Percentiles rank a stretch among this genome's conserved stretches.
Evolutionary conservation across 2,888 invertebrate species (phyloP).

Genomic region (Desoria tigrina): DNA sequence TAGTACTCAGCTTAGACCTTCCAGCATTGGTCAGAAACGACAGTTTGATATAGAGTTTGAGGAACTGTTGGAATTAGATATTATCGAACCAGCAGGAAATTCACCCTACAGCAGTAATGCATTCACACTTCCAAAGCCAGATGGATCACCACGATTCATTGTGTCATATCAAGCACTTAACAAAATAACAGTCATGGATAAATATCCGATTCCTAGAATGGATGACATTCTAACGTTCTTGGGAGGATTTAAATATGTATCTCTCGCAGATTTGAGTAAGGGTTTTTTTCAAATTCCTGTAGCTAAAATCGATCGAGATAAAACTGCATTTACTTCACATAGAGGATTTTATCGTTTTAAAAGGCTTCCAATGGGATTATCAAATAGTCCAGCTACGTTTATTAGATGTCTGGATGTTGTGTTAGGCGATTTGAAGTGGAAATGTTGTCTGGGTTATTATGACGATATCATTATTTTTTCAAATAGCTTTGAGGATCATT

Average conservation of each 20-base stretch:
- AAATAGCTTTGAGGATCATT: constrained; percentile 37
- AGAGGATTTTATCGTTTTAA: constrained; percentile 53
- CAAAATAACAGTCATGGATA: constrained; percentile 1
- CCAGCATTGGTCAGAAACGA: neutral
- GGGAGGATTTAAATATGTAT: constrained; percentile 2
- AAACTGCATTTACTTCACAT: constrained; percentile 12
- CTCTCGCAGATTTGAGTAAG: constrained; percentile 2
- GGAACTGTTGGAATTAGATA: neutral
- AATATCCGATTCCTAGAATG: constrained; percentile 14
- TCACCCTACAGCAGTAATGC: neutral
- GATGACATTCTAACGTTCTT: constrained; percentile 10
- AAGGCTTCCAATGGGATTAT: constrained; percentile 55
- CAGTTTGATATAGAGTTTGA: neutral
- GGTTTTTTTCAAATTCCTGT: constrained; percentile 11
- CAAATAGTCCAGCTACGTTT: constrained; percentile 55
- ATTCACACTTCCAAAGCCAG: constrained; percentile 10
- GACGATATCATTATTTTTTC: constrained; percentile 54
- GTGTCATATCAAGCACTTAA: neutral
- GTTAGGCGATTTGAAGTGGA: constrained; percentile 53
- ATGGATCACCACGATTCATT: neutral
- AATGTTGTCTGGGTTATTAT: constrained; percentile 53
- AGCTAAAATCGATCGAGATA: neutral
- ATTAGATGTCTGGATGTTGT: constrained; percentile 55
- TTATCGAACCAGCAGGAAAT: neutral
- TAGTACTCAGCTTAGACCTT: neutral